phyloP scores from a whole-genome alignment of 2,113 vertebrate genomes.

The Myotis lucifugus region DNA sequence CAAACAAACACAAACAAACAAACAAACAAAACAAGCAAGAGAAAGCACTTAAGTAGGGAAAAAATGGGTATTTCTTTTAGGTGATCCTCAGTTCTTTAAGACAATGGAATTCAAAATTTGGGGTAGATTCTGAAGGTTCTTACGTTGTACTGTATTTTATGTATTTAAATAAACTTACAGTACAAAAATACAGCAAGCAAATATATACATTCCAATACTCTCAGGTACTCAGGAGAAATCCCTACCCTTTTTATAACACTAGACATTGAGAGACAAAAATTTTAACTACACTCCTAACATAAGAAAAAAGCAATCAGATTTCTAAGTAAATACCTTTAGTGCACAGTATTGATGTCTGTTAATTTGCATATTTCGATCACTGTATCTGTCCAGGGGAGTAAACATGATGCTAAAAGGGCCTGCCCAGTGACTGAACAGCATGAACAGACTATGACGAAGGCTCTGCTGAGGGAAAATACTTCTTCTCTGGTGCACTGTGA shows the following conservation, averaged over 20 bases:
- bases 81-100: neutral
- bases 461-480: slow-evolving; percentile 98
- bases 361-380: slow-evolving; percentile 98
- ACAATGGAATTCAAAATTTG: neutral
- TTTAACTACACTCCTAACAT: neutral
- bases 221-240: neutral
- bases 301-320: neutral
- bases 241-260: neutral
- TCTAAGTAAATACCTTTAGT: slow-evolving; percentile 90
- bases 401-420: slow-evolving; percentile 99
- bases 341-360: slow-evolving; percentile 99
- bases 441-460: slow-evolving; percentile 98
- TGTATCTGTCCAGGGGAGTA: slow-evolving; percentile 98
- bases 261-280: neutral
- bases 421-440: slow-evolving; percentile 99
- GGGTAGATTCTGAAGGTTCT: neutral
- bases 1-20: neutral
- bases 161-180: neutral
- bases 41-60: neutral
- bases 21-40: neutral
- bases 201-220: neutral
- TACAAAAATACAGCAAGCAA: neutral
- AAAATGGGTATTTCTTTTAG: neutral
- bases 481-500: slow-evolving; percentile 97
- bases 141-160: neutral